These are phyloP conservation scores for Trachymyrmex septentrionalis DNA, from an alignment of 1,140 invertebrate genomes.

Conservation along the genomic window DNA sequence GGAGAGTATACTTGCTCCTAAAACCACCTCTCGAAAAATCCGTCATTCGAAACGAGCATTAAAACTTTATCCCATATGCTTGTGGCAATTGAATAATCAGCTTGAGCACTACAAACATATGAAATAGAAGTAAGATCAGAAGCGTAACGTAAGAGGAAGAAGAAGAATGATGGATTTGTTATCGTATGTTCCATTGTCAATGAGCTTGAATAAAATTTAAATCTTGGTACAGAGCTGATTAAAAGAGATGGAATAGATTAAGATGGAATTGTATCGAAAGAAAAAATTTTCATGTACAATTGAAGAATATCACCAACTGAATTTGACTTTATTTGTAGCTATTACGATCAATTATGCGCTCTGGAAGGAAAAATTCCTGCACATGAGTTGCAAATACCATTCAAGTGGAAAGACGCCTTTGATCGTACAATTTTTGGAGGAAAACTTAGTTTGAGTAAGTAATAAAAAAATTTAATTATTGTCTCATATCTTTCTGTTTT, in stretches of 20 bases:
- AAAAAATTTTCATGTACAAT: background rate
- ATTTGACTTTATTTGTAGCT: constrained; percentile 23
- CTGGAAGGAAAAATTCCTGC: constrained; percentile 98
- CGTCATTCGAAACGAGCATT: too few relatives aligned
- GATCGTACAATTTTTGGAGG: constrained; percentile 98
- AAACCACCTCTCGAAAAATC: too few relatives aligned
- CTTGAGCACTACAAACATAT: too few relatives aligned
- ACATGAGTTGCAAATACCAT: constrained; percentile 96
- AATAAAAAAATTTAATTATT: background rate
- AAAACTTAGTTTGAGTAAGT: constrained; percentile 96
- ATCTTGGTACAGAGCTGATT: background rate
- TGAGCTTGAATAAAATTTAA: background rate
- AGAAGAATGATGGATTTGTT: background rate
- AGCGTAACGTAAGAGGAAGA: too few relatives aligned
- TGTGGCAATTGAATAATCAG: too few relatives aligned
- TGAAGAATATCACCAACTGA: background rate
- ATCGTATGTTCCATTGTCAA: background rate
- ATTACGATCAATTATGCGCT: constrained; percentile 91
- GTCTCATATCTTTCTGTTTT: background rate
- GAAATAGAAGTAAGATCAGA: too few relatives aligned
- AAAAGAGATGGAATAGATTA: background rate
- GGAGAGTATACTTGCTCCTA: too few relatives aligned
- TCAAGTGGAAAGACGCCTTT: constrained; percentile 99
- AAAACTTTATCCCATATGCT: too few relatives aligned
- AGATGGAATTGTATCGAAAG: constrained; percentile 7